Conservation (phyloP, 2,113 vertebrate species). For the Patagioenas fasciata region DNA sequence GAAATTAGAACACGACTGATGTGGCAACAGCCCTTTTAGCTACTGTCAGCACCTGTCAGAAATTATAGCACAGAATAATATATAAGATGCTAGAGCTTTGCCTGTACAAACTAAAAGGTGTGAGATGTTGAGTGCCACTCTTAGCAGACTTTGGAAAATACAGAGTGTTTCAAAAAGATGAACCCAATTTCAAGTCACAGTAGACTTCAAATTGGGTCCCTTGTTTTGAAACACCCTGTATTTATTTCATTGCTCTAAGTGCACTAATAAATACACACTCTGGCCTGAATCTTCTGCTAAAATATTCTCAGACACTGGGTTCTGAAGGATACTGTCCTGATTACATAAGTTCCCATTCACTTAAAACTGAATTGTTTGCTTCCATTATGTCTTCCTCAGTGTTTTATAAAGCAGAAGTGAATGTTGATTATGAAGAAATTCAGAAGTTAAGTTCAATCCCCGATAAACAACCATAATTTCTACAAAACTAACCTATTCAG, state of each 20-base stretch:
- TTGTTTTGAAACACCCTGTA: no score
- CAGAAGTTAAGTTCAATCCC: background rate
- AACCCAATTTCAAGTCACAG: no score
- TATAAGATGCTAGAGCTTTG: background rate
- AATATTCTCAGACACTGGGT: background rate
- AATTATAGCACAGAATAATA: background rate
- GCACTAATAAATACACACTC: background rate
- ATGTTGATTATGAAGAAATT: background rate
- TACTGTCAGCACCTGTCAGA: background rate
- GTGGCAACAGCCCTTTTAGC: background rate
- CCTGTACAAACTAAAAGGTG: background rate
- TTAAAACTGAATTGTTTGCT: background rate
- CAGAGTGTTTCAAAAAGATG: no score
- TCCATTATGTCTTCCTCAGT: background rate
- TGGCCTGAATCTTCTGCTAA: background rate
- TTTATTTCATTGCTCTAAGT: background rate
- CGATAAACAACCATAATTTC: background rate
- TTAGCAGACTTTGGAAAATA: background rate
- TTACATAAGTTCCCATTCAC: background rate
- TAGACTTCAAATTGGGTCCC: no score
- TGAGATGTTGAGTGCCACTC: background rate
- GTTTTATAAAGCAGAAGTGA: background rate
- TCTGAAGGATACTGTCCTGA: background rate
- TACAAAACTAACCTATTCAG: background rate
- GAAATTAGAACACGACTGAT: background rate